phyloP scores from a whole-genome alignment of 2,113 vertebrate genomes.

The Cryptomyrus ogoouensis region DNA sequence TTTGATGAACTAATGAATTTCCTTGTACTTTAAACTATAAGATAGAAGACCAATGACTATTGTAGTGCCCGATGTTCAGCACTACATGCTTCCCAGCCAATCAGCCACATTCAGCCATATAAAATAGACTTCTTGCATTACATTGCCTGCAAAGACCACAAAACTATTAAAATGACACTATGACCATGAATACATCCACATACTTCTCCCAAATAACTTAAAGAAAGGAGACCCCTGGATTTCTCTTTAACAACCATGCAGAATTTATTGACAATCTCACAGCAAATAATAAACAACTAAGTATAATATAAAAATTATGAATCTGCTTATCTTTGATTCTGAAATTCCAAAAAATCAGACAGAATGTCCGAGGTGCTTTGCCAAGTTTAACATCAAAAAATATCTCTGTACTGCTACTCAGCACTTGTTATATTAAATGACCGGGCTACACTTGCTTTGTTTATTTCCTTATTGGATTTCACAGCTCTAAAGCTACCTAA shows the following conservation, averaged over 20 bases:
- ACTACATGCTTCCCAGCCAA: background rate
- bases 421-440: background rate
- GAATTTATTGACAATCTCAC: background rate
- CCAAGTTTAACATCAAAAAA: background rate
- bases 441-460: background rate
- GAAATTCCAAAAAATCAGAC: background rate
- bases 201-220: background rate
- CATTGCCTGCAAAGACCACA: background rate
- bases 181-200: background rate
- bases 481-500: background rate
- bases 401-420: background rate
- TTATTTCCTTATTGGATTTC: background rate
- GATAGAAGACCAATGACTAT: background rate
- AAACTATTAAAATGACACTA: background rate
- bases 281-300: background rate
- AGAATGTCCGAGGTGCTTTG: background rate
- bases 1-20: background rate
- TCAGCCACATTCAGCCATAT: background rate
- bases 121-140: background rate
- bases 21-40: background rate
- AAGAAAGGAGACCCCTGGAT: background rate
- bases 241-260: background rate
- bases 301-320: background rate
- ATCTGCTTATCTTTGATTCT: background rate
- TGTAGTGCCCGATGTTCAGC: background rate